Evolutionary conservation across 2,113 vertebrate genomes (phyloP), one percentile per base, ranked within the genome.

Genomic region (Tinamus guttatus): DNA sequence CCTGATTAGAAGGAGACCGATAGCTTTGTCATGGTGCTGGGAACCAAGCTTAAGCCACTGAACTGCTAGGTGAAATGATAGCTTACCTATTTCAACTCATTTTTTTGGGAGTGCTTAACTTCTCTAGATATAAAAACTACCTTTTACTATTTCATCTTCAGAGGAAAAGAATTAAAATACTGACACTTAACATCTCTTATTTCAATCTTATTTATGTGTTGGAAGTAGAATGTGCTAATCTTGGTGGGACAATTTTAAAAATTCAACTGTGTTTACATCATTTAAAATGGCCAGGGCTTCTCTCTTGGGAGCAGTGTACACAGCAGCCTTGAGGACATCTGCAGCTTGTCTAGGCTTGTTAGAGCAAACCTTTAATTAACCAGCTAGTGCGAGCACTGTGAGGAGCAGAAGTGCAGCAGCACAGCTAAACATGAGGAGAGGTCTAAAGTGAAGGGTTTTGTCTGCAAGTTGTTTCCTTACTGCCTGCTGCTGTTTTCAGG

Each of bases 341-440:
- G 21, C 36, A 60, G 76, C 64, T 77, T 81, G 38, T 32, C 51
- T 41, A 27, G n/a, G 22, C 5, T 1, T 9, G 36, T 59, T 27
- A 24, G 70, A 71, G 21, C 0, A 1, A 85, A 43, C 43, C 43
- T 77, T 64, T 71, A 52, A 11, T 41, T 43, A 52, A 7, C 34
- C n/a, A 60, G 32, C 28, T 36, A n/a, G 58, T 51, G 62, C 52
- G 54, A 58, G 58, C 21, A 28, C 52, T 81, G 58, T 1, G 1
- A 65, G 64, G 65, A 36, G 20, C 8, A 30, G 28, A 52, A 6
- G 6, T 60, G 13, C 30, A 69, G 69, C 19, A 51, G 56, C 10
- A 3, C 41, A 27, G 49, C 22, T 65, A 24, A 59, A 41, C 34
- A 15, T 11, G 0, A 1, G 45, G 21, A 56, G 17, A 81, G 19